Base-by-base conservation (phyloP, 1,140 invertebrate species). In the Aphis craccivora region DNA sequence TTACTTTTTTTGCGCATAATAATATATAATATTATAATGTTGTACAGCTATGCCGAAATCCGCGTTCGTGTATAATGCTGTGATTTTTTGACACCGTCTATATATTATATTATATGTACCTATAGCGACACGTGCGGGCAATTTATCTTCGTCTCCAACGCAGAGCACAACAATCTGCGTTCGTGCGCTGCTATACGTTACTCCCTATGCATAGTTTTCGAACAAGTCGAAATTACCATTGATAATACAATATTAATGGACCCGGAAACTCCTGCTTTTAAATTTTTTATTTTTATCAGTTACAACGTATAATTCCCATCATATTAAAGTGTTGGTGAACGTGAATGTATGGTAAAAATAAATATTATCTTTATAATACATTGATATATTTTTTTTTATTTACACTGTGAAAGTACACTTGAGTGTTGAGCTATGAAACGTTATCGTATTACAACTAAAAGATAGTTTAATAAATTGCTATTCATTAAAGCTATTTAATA, bases 191-290 rank as follows among this genome's bases (percentile, higher is more conserved):
- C 60, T 67, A 67, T 53, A 67, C 30, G 30, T 37, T 37, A 81
- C 76, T 22, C 76, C 35, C 83, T 20, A n/a, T 23, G 11, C 83
- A 23, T 40, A 40, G 37, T 40, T 40, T 43, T 9, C 37, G 37
- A 40, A 84, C 83, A 37, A 43, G 83, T 84, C 8, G 1, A 84
- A 84, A 43, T 84, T 20, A 40, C 83, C 83, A 40, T 84, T 67
- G 60, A 67, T n/a, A 67, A 67, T 67, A 67, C 30, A 67, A 67
- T 67, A 67, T 67, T 67, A 67, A 67, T 67, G 60, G 60, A 67
- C 30, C 30, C 30, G 60, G 30, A 67, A 67, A 67, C 60, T 67
- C 60, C 4, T n/a, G 30, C n/a, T 67, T 67, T 67, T 30, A 67
- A 67, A 53, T 53, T 53, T 23, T 60, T 60, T 55, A 1, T 60